Base-by-base conservation (phyloP, 1,140 invertebrate genomes). In the Pantala flavescens region DNA sequence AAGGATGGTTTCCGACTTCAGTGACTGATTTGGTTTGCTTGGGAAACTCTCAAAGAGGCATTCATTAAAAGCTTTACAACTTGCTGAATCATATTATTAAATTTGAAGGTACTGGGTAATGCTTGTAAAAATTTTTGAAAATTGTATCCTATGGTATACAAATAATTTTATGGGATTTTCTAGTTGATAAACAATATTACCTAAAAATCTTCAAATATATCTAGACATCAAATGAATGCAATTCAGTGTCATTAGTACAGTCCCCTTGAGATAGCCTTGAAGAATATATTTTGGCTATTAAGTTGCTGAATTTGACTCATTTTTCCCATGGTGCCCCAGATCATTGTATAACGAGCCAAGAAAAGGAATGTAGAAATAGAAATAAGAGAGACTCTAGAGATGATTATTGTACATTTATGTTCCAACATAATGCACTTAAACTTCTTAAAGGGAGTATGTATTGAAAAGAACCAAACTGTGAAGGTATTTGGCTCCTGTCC, bases 1-100 rank as follows among this genome's bases (percentile, higher is more conserved):
- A 76, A 76, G 76, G 76, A 76, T 76, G 76, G 76, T 76, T 75
- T 75, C 74, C 49, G 75, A 76, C 75, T 70, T 73, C 72, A 74
- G 63, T 76, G 73, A 76, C 75, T 76, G 75, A 71, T 71, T 16
- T 63, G 49, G 49, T 63, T 63, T 63, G n/a, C 49, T 14, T 63
- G 49, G 49, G 49, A 63, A 63, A 63, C 49, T 63, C 49, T 63
- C n/a, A 12, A 63, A 63, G 14, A 63, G 49, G 49, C 49, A 63
- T 19, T 63, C n/a, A 21, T 63, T 63, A 63, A 63, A 63, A 63
- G 49, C 49, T 63, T 63, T 63, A 63, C 49, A 63, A 63, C 49
- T 63, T 5, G 49, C 49, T 63, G 14, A 19, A 63, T 16, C 16
- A 21, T 63, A 63, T 7, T 63, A 63, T 63, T 14, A 14, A 63